Conservation (phyloP, 2,888 invertebrate genomes). For the Strigamia transsilvanica region DNA sequence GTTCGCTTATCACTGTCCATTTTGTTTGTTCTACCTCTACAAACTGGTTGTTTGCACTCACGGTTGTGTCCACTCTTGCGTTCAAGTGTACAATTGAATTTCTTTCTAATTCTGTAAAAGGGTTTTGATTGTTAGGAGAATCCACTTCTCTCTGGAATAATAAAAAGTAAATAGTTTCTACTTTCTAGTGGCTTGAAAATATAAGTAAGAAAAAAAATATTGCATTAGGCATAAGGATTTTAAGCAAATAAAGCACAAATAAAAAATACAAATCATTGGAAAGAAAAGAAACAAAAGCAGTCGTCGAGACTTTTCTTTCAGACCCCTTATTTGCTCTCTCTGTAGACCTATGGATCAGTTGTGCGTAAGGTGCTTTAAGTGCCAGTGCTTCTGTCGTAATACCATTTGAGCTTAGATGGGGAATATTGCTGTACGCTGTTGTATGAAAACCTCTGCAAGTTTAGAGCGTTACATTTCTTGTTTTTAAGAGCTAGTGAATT, state of each 20-base stretch:
- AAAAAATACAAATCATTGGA: neutral
- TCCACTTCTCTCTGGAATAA: neutral
- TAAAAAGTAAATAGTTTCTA: neutral
- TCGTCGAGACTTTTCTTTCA: no score
- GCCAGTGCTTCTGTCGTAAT: no score
- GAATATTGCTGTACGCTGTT: no score
- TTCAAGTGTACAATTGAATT: constrained; percentile 38
- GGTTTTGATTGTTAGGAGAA: constrained; percentile 1
- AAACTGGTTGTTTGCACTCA: constrained; percentile 13
- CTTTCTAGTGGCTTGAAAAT: neutral
- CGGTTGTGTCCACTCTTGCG: constrained; percentile 18
- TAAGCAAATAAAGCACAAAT: neutral
- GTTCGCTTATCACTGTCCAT: constrained; percentile 33
- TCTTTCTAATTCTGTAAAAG: constrained; percentile 27
- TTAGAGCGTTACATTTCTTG: no score
- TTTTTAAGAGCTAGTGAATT: no score
- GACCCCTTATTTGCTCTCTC: no score
- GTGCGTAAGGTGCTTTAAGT: no score
- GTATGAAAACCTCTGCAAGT: no score
- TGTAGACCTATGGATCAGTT: no score
- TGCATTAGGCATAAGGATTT: neutral
- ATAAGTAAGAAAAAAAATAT: neutral
- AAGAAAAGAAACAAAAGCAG: neutral
- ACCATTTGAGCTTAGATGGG: no score
- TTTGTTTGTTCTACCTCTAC: constrained; percentile 4